Base-by-base conservation (phyloP, 1,140 invertebrate species). In the Aphidius gifuensis region DNA sequence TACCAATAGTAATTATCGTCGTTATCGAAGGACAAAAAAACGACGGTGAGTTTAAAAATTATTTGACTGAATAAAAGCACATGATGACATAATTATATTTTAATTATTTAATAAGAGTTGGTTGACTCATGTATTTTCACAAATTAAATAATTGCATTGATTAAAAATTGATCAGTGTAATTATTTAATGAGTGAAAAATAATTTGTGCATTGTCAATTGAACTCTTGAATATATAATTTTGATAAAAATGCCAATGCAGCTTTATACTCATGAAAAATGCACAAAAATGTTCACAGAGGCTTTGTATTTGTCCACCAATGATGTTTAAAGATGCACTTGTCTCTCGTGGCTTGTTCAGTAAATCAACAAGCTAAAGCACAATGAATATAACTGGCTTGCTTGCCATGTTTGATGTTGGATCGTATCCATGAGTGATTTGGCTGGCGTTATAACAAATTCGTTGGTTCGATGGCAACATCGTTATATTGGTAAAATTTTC, bases 341-440 rank as follows among this genome's bases (percentile, higher is more conserved):
- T 54, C 23, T 32, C 23, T 32, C 23, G 4, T 32, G 23, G 23
- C 23, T 32, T 32, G 23, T 32, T 32, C 23, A 32, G 4, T 32
- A 32, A 32, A 32, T 32, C 23, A 32, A 32, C 23, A 32, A 32
- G 2, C 23, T 16, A 32, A 32, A 32, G 44, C 43, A 38, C 58
- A 75, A 65, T 70, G 64, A 67, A 69, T 66, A 65, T 70, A 68
- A 74, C 72, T 74, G 68, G 75, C 72, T 74, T 67, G 76, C 73
- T 79, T 78, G 71, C 72, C 69, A 77, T 77, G 74, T 78, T 77
- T 71, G 71, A 77, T 77, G 72, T 76, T 74, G 77, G 74, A 71
- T 62, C 69, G 74, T 71, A 75, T 77, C 16, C 16, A 16, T 16
- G 16, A 16, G 16, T 16, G 16, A 16, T 16, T 16, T 16, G 16